Percentiles rank a stretch among this genome's conserved stretches.
phyloP scores from a whole-genome alignment of 2,797 vertebrate species.

The Urosaurus nigricauda region DNA sequence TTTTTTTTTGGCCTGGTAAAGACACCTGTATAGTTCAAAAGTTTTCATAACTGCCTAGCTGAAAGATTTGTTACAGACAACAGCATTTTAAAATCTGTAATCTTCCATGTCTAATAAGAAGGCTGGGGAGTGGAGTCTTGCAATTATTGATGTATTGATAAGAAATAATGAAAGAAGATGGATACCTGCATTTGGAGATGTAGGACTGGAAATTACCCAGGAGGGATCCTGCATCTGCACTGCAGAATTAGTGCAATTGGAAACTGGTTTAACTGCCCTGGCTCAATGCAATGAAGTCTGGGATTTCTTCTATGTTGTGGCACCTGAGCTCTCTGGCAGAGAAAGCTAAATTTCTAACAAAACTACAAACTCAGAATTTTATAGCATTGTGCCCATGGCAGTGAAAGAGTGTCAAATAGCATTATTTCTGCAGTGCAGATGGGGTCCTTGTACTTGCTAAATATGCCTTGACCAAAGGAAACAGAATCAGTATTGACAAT shows the following conservation, averaged over 20 bases:
- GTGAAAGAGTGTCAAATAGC: too few relatives aligned
- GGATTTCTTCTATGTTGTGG: too few relatives aligned
- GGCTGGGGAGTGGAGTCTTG: neutral
- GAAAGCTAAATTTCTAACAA: too few relatives aligned
- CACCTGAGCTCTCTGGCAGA: too few relatives aligned
- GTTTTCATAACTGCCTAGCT: neutral
- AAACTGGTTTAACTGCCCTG: too few relatives aligned
- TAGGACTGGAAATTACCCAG: neutral
- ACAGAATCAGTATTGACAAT: neutral
- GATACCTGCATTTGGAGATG: neutral
- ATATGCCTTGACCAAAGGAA: neutral
- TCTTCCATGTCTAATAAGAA: constrained; percentile 21
- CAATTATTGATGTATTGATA: neutral
- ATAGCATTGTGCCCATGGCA: too few relatives aligned
- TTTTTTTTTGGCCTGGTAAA: neutral
- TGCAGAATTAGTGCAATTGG: too few relatives aligned
- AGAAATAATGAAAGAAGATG: neutral
- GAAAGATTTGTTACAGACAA: neutral
- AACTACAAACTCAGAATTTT: too few relatives aligned
- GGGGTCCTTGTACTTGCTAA: neutral
- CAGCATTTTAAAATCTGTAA: neutral
- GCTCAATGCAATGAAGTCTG: too few relatives aligned
- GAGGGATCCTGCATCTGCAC: neutral
- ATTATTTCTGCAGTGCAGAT: too few relatives aligned
- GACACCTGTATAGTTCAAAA: neutral